Evolutionary conservation across 2,797 vertebrate genomes (phyloP), one percentile per base, ranked within the genome.

Genomic region (Anabacerthia variegaticeps): DNA sequence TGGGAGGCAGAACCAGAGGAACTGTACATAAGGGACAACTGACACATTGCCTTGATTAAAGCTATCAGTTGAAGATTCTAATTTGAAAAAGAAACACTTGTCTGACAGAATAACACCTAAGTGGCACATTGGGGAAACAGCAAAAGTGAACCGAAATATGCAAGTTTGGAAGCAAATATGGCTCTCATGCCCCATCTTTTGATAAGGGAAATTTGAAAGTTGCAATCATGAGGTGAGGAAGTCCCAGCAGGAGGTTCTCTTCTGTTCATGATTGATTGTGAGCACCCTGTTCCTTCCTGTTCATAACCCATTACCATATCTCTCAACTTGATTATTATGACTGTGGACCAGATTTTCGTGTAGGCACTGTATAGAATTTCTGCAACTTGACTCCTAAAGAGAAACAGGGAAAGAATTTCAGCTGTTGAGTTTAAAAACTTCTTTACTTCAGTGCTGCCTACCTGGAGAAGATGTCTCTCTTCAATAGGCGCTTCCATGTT

Each of bases 241-340:
- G 78, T 85, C 93, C 26, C 95, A 82, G 93, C 67, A 41, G 77
- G 93, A 95, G 44, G 8, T 89, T 80, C 86, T 93, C 75, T 89
- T 96, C 72, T 76, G n/a, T 80, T 96, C 74, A 4, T 89, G 93
- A 96, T 61, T 93, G 85, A 90, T 91, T 46, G 3, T 76, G 74
- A 88, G 67, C 62, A 95, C 80, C 80, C 48, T 81, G 55, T 90
- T 56, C 85, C 82, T 93, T 93, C 83, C 37, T 88, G 39, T 68
- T 94, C 74, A 14, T 76, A 88, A 86, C 56, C 48, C 92, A 73
- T 90, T 95, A 85, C 63, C 5, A 3, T 92, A 95, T 67, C 56
- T 91, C 80, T 93, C 79, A 86, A 79, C 74, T 52, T 90, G 83
- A 90, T 91, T 93, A 80, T 87, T 93, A 78, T 93, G 69, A 77